Evolutionary conservation across 2,797 vertebrate genomes (phyloP).

Genomic region (Gymnodraco acuticeps): DNA sequence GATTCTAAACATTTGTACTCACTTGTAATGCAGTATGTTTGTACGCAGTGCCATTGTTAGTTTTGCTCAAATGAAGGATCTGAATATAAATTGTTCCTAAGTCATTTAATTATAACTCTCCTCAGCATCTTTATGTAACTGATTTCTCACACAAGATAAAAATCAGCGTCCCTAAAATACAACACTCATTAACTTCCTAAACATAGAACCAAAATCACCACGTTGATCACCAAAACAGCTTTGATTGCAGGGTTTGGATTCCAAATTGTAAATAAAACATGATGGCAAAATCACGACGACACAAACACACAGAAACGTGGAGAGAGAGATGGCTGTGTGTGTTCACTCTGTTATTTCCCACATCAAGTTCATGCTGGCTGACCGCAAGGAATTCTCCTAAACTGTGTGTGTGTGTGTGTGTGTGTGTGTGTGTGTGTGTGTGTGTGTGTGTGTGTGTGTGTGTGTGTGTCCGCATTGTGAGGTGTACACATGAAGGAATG

Average conservation of each 20-base stretch:
- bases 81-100: not conserved
- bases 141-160: constrained; percentile 29
- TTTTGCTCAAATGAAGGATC: not conserved
- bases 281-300: constrained; percentile 24
- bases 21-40: not conserved
- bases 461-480: no score
- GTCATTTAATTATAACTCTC: not conserved
- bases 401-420: not conserved
- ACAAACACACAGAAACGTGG: constrained; percentile 23
- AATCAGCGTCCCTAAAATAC: constrained; percentile 46
- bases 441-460: constrained; percentile 13
- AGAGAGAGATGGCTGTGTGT: constrained; percentile 21
- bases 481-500: constrained; percentile 67
- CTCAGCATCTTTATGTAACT: constrained; percentile 7
- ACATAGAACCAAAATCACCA: constrained; percentile 59
- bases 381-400: constrained; percentile 67
- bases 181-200: constrained; percentile 46
- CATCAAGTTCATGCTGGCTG: constrained; percentile 64
- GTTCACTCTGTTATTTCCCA: constrained; percentile 48
- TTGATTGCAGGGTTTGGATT: constrained; percentile 60
- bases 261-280: constrained; percentile 33
- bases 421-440: no score
- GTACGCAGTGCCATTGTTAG: not conserved
- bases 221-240: constrained; percentile 31
- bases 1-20: not conserved